Evolutionary conservation across 2,888 invertebrate species (phyloP), one percentile per base, ranked within the genome.

Genomic region (Pristionchus fissidentatus): DNA sequence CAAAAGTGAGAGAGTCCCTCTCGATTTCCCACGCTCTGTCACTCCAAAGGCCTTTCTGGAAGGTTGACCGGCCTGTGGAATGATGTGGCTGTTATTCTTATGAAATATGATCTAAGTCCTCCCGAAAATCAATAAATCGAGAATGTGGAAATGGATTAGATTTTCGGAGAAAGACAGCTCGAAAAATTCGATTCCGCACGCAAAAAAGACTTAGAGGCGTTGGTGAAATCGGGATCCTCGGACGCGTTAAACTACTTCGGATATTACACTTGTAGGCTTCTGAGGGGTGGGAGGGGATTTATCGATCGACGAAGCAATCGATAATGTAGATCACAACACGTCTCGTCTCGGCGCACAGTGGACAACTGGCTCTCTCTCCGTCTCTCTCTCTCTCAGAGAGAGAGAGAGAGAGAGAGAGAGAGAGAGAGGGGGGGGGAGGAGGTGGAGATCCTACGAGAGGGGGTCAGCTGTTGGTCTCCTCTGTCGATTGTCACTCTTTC

Each of bases 391-490:
- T 4, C 4, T 8, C 35, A 8, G 29, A 32, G 60, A n/a, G 32
- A n/a, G 2, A 22, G 66, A 22, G 38, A 29, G 66, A 66, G 35
- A n/a, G n/a, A n/a, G n/a, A n/a, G 26, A 26, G 66, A 38, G 26
- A 66, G 35, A 38, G 38, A 66, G 66, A 29, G 22, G 35, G 38
- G 66, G n/a, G n/a, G n/a, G n/a, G n/a, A n/a, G 32, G 60, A 60
- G 60, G 19, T 19, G 60, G 60, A 19, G 32, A 13, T 7, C 10
- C 7, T 13, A 15, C 29, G 62, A 38, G 38, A 19, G 38, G 62
- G 66, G 70, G 70, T 70, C 70, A 70, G 70, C 70, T 70, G 70
- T 70, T 70, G 43, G 70, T 70, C 7, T 70, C 70, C n/a, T n/a
- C n/a, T n/a, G n/a, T 66, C 66, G 66, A 66, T 66, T 70, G 70